A percentile compares a stretch with the other conserved stretches of the same genome.
These are phyloP conservation scores for Progne subis DNA, from an alignment of 2,113 vertebrate species.

Conservation along the genomic window DNA sequence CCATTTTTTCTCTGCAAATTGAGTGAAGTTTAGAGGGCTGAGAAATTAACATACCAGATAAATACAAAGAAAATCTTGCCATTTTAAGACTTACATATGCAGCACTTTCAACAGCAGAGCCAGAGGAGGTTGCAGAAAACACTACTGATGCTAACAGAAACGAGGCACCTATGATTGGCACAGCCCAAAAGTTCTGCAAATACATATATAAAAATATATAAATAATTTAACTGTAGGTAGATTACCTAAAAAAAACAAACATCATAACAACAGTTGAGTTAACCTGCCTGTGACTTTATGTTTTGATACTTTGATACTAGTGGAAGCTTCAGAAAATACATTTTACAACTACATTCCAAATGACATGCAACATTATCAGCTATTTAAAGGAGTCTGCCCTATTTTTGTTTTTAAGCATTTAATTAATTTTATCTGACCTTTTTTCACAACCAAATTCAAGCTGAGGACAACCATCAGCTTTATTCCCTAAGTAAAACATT, in stretches of 20 bases:
- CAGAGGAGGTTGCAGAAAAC: slow-evolving; percentile 65
- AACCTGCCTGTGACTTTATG: background rate
- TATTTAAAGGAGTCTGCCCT: background rate
- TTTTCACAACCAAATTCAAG: background rate
- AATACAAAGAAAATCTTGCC: background rate
- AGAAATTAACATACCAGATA: background rate
- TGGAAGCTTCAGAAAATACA: background rate
- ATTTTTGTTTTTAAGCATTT: background rate
- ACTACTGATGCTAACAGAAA: slow-evolving; percentile 80
- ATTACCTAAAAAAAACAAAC: background rate
- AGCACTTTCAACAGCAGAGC: slow-evolving; percentile 15
- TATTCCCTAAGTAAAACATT: background rate
- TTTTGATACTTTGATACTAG: background rate
- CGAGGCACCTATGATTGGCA: background rate
- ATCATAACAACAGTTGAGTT: background rate
- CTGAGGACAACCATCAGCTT: background rate
- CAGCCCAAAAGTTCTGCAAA: slow-evolving; percentile 80
- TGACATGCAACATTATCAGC: background rate
- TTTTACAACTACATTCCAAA: background rate
- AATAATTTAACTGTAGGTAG: background rate
- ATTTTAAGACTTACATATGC: slow-evolving; percentile 78
- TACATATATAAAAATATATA: background rate
- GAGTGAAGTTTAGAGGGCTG: background rate
- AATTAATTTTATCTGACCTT: background rate
- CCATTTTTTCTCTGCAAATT: background rate